Conservation (phyloP, 2,888 invertebrate genomes). For the Parelbella ahira region DNA sequence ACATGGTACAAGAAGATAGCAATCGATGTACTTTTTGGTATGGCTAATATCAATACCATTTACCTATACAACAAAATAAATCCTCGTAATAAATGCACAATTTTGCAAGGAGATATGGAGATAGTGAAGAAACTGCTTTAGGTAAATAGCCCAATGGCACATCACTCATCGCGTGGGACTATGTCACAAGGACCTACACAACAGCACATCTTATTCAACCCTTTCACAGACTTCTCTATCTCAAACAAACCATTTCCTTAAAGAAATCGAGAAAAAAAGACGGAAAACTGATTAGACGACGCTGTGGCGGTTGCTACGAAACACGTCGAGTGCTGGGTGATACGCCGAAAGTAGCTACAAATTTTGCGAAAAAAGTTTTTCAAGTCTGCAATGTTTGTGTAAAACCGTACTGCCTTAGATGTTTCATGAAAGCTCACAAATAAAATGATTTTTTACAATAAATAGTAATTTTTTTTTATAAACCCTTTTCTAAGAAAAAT, state of each 20-base stretch:
- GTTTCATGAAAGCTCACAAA: background rate
- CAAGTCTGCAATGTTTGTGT: constrained; percentile 1
- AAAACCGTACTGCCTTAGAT: background rate
- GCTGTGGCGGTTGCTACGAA: constrained; percentile 25
- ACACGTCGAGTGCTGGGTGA: constrained; percentile 11
- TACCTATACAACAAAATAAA: constrained; percentile 24
- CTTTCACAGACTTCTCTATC: constrained; percentile 1
- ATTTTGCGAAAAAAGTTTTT: constrained; percentile 26
- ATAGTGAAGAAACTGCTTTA: constrained; percentile 8
- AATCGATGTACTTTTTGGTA: constrained; percentile 26
- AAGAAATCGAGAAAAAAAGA: constrained; percentile 24
- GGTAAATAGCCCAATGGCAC: background rate
- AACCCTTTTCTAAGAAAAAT: too few species aligned
- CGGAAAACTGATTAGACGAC: constrained; percentile 13
- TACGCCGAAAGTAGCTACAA: constrained; percentile 24
- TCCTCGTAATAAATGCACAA: constrained; percentile 13
- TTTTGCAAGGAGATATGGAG: constrained; percentile 23
- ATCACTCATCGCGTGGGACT: too few species aligned
- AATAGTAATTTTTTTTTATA: too few species aligned
- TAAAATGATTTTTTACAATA: background rate
- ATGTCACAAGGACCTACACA: too few species aligned
- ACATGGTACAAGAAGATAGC: constrained; percentile 33
- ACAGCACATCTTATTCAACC: too few species aligned
- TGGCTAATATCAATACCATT: constrained; percentile 20
- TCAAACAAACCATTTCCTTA: constrained; percentile 25